A percentile compares a stretch with the other conserved stretches of the same genome.
Evolutionary conservation across 2,113 vertebrate genomes (phyloP).

Genomic region (Aegithalos caudatus): DNA sequence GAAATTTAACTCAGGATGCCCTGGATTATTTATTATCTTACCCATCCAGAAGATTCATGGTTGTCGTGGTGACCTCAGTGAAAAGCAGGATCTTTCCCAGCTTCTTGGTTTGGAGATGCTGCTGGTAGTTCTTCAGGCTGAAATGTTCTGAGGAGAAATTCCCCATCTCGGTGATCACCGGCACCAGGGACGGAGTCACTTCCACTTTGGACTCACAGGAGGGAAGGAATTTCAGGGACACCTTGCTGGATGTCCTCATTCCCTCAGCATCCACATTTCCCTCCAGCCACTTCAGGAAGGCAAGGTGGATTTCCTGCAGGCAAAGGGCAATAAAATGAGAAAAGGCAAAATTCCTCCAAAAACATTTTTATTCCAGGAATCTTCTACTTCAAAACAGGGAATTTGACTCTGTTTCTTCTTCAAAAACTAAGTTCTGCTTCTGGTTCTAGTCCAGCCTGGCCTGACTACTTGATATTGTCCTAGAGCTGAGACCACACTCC

Average conservation of each 20-base stretch:
- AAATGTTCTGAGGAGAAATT: constrained; percentile 76
- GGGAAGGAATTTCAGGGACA: constrained; percentile 74
- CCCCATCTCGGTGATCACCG: constrained; percentile 73
- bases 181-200: constrained; percentile 58
- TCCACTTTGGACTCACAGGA: constrained; percentile 37
- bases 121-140: constrained; percentile 76
- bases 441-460: background rate
- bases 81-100: constrained; percentile 85
- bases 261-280: constrained; percentile 63
- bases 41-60: constrained; percentile 93
- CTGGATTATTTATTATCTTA: constrained; percentile 71
- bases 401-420: background rate
- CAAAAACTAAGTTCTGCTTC: background rate
- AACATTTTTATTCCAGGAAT: background rate
- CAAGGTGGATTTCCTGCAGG: constrained; percentile 58
- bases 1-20: fast-evolving
- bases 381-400: background rate
- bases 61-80: constrained; percentile 80
- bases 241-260: constrained; percentile 71
- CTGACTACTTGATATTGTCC: background rate
- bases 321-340: background rate
- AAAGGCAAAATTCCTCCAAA: background rate
- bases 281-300: constrained; percentile 76
- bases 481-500: fast-evolving
- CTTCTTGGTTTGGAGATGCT: constrained; percentile 77